Percentiles rank a stretch among this genome's conserved stretches.
Evolutionary conservation across 2,797 vertebrate species (phyloP).

Genomic region (Dryobates pubescens): DNA sequence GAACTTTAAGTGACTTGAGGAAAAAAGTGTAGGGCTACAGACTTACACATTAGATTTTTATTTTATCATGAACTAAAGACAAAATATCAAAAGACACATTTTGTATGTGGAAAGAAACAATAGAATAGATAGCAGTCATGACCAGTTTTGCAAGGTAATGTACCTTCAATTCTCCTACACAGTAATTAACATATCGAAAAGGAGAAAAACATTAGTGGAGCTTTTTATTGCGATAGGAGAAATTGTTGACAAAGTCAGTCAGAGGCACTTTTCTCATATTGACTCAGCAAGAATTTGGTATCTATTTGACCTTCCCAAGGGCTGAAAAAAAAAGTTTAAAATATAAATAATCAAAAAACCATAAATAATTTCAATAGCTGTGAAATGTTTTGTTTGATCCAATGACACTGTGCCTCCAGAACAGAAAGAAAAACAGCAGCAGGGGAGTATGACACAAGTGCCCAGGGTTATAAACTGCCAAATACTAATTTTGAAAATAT

Average conservation of each 20-base stretch:
- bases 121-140: not conserved
- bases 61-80: not conserved
- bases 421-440: not conserved
- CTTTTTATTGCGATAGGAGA: not conserved
- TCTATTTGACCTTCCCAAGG: not conserved
- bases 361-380: not conserved
- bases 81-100: not conserved
- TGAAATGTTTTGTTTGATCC: not conserved
- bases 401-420: not conserved
- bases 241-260: not conserved
- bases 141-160: not conserved
- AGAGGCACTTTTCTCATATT: not conserved
- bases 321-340: not conserved
- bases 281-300: not conserved
- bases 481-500: not conserved
- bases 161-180: not conserved
- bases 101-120: not conserved
- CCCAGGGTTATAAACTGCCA: not conserved
- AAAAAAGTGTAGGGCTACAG: not conserved
- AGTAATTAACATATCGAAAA: not conserved
- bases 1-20: not conserved
- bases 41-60: not conserved
- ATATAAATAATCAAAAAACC: not conserved
- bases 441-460: not conserved
- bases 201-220: not conserved